Evolutionary conservation across 1,140 invertebrate genomes (phyloP), one percentile per base, ranked within the genome.

Genomic region (Drosophila sp.): DNA sequence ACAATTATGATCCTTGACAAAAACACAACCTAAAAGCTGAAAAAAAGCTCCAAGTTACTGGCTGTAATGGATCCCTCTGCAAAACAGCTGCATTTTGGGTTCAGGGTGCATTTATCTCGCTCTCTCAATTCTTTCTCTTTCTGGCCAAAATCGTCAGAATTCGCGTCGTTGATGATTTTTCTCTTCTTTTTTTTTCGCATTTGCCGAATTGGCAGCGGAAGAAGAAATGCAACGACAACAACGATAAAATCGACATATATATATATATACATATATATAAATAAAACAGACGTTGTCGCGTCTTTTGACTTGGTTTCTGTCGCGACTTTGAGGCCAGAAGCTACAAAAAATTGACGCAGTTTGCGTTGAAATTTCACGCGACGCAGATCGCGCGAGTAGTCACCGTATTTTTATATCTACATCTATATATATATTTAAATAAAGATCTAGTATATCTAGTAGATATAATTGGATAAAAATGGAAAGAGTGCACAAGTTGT

Each of bases 291-390:
- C 64, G 53, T 38, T 38, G 36, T 53, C 46, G 32, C 54, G 50
- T 32, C 25, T 59, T 18, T 43, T 29, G 48, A 63, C 40, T 62
- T 32, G 45, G 29, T 14, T 45, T 32, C 11, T 56, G 41, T 54
- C 74, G 76, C 70, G 76, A 73, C 76, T 78, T 74, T 75, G 69
- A 54, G 72, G 61, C 66, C 50, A 53, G 50, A 56, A 78, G 58
- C 62, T 71, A 76, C 71, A 79, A 73, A 80, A 67, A 79, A 73
- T 77, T n/a, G 51, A 46, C 58, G 59, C 83, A 89, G 83, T 89
- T 78, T 74, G 65, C 66, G 80, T 79, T 89, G 69, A 80, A 89
- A 79, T 83, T 80, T 89, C 84, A 80, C 66, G 66, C 76, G 73
- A 70, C 69, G 56, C 76, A 74, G 83, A 80, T 89, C 83, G 79